Evolutionary conservation across 2,888 invertebrate genomes (phyloP).

Genomic region (Chromoteleia sp.): DNA sequence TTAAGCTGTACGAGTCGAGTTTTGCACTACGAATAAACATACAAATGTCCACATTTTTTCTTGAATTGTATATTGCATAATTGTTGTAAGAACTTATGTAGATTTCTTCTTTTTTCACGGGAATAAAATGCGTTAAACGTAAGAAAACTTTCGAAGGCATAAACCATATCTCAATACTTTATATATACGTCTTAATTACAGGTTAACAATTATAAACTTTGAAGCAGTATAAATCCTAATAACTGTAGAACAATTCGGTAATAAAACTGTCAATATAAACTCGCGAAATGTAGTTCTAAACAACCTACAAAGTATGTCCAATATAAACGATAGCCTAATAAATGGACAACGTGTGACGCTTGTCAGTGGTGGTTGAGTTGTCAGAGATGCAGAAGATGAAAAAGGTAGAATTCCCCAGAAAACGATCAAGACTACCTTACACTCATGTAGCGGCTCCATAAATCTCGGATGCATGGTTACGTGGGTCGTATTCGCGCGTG

Average conservation of each 20-base stretch:
- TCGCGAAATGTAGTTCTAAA: not conserved
- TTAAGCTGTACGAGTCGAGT: too few species aligned
- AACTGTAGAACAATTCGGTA: constrained; percentile 22
- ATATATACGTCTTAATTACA: constrained; percentile 72
- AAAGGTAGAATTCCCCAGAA: constrained; percentile 61
- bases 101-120: too few species aligned
- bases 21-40: too few species aligned
- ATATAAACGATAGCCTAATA: constrained; percentile 28
- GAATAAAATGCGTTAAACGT: constrained; percentile 23
- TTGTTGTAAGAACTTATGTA: too few species aligned
- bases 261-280: constrained; percentile 37
- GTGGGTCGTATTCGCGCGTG: constrained; percentile 85
- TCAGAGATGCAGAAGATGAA: constrained; percentile 53
- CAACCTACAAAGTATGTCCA: constrained; percentile 12
- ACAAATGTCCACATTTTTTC: too few species aligned
- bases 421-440: constrained; percentile 68
- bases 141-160: too few species aligned
- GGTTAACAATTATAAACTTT: constrained; percentile 64
- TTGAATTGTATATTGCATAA: too few species aligned
- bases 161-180: not conserved
- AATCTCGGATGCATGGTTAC: constrained; percentile 83
- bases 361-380: constrained; percentile 41
- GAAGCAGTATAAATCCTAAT: constrained; percentile 33
- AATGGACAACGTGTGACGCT: constrained; percentile 42
- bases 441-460: constrained; percentile 81